A percentile compares a stretch with the other conserved stretches of the same genome.
These are phyloP conservation scores for Thamnophis elegans DNA, from an alignment of 2,797 vertebrate species.

Conservation along the genomic window DNA sequence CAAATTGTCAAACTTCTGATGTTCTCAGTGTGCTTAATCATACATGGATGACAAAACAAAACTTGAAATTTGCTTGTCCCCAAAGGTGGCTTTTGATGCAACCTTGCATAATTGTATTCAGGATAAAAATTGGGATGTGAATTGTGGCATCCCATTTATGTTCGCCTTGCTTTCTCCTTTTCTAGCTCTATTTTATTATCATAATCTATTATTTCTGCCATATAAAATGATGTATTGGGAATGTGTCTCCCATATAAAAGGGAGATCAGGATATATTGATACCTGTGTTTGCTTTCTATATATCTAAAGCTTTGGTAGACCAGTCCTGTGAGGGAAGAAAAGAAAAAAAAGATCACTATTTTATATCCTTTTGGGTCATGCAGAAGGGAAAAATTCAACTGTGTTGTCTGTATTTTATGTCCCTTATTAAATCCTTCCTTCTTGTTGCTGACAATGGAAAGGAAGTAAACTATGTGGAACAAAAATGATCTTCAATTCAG, in stretches of 20 bases:
- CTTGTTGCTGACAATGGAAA: neutral
- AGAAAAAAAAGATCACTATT: neutral
- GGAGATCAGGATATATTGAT: neutral
- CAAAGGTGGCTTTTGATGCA: constrained; percentile 56
- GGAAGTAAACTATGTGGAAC: neutral
- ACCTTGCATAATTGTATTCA: constrained; percentile 19
- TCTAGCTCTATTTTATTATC: neutral
- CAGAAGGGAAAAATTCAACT: neutral
- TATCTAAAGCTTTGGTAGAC: neutral
- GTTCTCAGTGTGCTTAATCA: constrained; percentile 37
- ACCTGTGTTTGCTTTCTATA: neutral
- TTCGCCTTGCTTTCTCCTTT: neutral
- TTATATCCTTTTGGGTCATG: neutral
- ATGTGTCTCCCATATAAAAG: neutral
- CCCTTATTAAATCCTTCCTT: neutral
- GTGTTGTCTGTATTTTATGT: neutral
- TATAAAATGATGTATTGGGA: neutral
- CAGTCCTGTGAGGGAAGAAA: neutral
- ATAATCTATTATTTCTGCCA: neutral
- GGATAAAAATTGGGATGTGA: neutral
- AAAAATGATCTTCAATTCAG: neutral
- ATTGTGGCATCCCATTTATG: neutral
- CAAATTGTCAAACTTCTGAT: constrained; percentile 59
- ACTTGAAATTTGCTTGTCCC: constrained; percentile 33
- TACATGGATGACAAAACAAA: constrained; percentile 59